Base-by-base conservation (phyloP, 2,888 invertebrate genomes). In the Drosophila glabriapex region DNA sequence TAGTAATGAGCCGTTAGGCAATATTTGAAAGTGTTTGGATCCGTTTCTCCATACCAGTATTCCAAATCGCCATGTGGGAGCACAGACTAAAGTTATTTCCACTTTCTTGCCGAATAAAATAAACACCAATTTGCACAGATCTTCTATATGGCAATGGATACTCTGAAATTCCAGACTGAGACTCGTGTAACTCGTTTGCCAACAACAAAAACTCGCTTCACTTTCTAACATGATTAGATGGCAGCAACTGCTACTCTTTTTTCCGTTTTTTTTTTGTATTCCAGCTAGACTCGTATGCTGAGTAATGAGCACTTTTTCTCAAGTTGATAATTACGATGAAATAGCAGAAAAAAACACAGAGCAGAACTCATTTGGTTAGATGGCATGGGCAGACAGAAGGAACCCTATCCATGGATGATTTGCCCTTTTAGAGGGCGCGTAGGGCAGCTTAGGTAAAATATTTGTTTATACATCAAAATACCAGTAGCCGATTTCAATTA, bases 241-340 rank as follows among this genome's bases (percentile, higher is more conserved):
- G 55, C 29, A 53, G 52, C 43, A 58, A 61, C 52, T 54, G 79
- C 56, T 76, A 39, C 64, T 66, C 64, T 61, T 72, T 60, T 81
- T 22, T 4, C 19, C 19, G 3, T 19, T 19, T 7, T 29, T 14
- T 14, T 56, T 49, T 50, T 54, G 10, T 39, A 14, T 59, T 35
- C 39, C 19, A 61, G 61, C 29, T 53, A 54, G 65, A 25, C 29
- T 25, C 19, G 29, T 63, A 43, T 14, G 68, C 53, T 63, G 59
- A 63, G 74, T 85, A 86, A 87, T 87, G 88, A 86, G 83, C 79
- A 73, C 74, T 78, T 86, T 85, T 90, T 61, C 68, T 88, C 76
- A 73, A 90, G 86, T 86, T 89, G 80, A 87, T 87, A 87, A 87
- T 87, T 90, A 90, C 82, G 82, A 87, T 87, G 86, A 87, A 84